phyloP scores from a whole-genome alignment of 2,113 vertebrate genomes.

The Recurvirostra avosetta region DNA sequence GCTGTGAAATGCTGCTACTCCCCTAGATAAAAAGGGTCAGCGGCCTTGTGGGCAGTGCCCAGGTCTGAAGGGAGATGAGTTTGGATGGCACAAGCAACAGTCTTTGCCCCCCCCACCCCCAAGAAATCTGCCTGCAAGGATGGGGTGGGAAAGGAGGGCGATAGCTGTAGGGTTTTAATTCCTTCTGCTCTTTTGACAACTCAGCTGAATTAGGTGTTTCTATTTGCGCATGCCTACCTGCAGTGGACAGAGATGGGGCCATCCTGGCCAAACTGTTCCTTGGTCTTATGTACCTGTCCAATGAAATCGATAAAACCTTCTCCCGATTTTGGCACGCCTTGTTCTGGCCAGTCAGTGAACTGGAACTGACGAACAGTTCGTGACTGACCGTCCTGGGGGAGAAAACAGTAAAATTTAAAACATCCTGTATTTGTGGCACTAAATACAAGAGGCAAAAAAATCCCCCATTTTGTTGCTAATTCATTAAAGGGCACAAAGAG shows the following conservation, averaged over 20 bases:
- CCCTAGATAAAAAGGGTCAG: rapidly evolving
- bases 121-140: neutral
- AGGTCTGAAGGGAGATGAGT: neutral
- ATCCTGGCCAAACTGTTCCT: constrained; percentile 99
- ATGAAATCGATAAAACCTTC: constrained; percentile 99
- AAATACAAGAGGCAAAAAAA: neutral
- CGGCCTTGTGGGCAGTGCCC: neutral
- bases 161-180: neutral
- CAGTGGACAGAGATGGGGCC: constrained; percentile 98
- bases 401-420: rapidly evolving
- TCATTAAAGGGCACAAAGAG: neutral
- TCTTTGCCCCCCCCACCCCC: neutral
- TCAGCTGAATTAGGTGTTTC: rapidly evolving
- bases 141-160: neutral
- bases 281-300: constrained; percentile 98
- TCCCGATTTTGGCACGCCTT: constrained; percentile 95
- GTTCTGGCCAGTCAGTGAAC: constrained; percentile 98
- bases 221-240: constrained; percentile 72
- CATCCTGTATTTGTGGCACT: rapidly evolving
- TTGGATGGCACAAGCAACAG: neutral
- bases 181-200: neutral
- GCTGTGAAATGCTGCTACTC: too few relatives aligned
- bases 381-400: constrained; percentile 91
- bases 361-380: constrained; percentile 97
- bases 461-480: neutral